Base-by-base conservation (phyloP, 2,113 vertebrate species). In the Centrocercus urophasianus region DNA sequence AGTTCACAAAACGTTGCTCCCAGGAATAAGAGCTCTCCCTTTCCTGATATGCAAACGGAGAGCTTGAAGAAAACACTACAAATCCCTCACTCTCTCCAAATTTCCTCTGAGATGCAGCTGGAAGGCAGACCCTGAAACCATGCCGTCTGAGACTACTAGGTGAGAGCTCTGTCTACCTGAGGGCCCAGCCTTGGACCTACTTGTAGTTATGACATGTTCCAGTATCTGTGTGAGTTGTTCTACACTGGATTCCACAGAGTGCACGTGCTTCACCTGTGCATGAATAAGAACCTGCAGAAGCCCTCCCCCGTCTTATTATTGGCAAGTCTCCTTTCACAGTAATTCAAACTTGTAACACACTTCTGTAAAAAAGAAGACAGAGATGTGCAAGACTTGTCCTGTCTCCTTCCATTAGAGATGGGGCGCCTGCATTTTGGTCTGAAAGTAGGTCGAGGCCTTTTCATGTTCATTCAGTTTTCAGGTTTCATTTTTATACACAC, bases 1-100 rank as follows among this genome's bases (percentile, higher is more conserved):
- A 97, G 93, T 90, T 97, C 93, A 94, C 94, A 95, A 96, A 95
- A 90, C 1, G 45, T 93, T 93, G 93, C 95, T 97, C 86, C 91
- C 94, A 94, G 96, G 90, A 95, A 91, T 73, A 59, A 88, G 86
- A 82, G 80, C 86, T 82, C 83, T 96, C 8, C 0, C 11, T 84
- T 93, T 91, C 88, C 63, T 90, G 84, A 83, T 38, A 93, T 84
- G 93, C 83, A 81, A 74, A 69, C 60, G 63, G 83, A 4, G 24
- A 43, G 52, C 80, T 91, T 65, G 76, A 73, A 93, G 86, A 91
- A 36, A 65, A 72, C 0, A 0, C 61, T 75, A 13, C 0, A 27
- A 90, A 83, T 70, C 88, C 52, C 56, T 34, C 21, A 50, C 66
- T 86, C 69, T 34, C 65, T 83, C 77, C 66, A 79, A 32, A 83